A percentile compares a stretch with the other conserved stretches of the same genome.
Conservation (phyloP, 2,888 invertebrate genomes). For the Chouioia cunea region DNA sequence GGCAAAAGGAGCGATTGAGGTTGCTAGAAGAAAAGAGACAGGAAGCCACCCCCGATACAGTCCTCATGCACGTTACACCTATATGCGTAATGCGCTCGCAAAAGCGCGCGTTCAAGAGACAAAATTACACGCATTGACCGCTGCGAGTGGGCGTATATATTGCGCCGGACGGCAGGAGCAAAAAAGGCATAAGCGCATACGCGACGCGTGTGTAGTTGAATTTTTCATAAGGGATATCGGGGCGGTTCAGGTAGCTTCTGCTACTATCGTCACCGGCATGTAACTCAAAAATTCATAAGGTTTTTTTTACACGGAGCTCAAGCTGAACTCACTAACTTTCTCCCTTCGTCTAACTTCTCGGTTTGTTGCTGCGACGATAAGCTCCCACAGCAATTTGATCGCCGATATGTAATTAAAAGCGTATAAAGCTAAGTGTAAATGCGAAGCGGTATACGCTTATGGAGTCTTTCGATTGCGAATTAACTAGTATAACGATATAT, state of each 20-base stretch:
- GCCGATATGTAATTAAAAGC: conserved; percentile 14
- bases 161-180: not conserved
- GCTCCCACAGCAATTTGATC: no score
- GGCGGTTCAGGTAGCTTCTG: not conserved
- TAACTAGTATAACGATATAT: no score
- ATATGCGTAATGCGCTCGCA: not conserved
- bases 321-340: conserved; percentile 4
- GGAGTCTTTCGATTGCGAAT: no score
- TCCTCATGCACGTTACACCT: not conserved
- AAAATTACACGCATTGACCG: conserved; percentile 38
- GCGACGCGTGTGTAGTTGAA: conserved; percentile 9
- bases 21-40: conserved; percentile 5
- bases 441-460: no score
- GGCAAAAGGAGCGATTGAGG: not conserved
- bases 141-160: conserved; percentile 27
- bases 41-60: conserved; percentile 23
- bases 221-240: conserved; percentile 33
- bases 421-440: conserved; percentile 3
- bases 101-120: conserved; percentile 40
- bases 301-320: conserved; percentile 25
- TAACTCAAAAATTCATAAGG: conserved; percentile 40
- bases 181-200: conserved; percentile 13
- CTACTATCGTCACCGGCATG: conserved; percentile 10
- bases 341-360: conserved; percentile 7
- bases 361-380: not conserved